Percentiles rank a stretch among this genome's conserved stretches.
Evolutionary conservation across 2,888 invertebrate species (phyloP).

Genomic region (Augochlorella aurata): DNA sequence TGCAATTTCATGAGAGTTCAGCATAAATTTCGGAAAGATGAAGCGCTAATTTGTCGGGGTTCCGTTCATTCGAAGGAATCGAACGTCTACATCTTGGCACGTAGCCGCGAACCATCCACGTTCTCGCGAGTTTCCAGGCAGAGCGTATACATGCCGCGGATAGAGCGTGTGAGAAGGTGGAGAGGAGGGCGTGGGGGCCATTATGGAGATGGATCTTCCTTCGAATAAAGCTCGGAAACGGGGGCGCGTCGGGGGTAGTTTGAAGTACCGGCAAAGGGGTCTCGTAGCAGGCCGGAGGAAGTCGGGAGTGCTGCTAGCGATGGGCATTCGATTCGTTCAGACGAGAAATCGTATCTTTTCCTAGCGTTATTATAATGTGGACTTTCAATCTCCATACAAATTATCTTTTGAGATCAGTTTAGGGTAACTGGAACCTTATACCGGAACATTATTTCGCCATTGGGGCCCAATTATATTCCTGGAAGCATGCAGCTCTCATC

Average conservation of each 20-base stretch:
- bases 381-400: too few species aligned
- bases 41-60: neutral
- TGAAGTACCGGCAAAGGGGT: slow-evolving; percentile 68
- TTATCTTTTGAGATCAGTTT: too few species aligned
- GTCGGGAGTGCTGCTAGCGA: slow-evolving; percentile 31
- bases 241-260: slow-evolving; percentile 51
- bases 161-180: slow-evolving; percentile 73
- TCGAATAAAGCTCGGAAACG: slow-evolving; percentile 75
- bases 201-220: slow-evolving; percentile 81
- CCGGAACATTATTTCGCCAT: too few species aligned
- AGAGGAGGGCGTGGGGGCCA: slow-evolving; percentile 73
- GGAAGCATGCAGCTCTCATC: too few species aligned
- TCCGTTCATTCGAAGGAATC: neutral
- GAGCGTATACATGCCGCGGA: slow-evolving; percentile 64
- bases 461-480: too few species aligned
- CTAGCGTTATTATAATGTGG: neutral
- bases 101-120: neutral
- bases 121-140: slow-evolving; percentile 58
- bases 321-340: slow-evolving; percentile 18
- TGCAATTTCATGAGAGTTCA: too few species aligned
- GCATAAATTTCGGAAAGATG: too few species aligned
- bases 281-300: slow-evolving; percentile 38
- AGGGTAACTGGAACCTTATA: too few species aligned
- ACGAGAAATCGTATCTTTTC: neutral
- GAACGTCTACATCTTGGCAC: slow-evolving; percentile 17